phyloP scores from a whole-genome alignment of 2,888 invertebrate species.

The Chironomus tentans region DNA sequence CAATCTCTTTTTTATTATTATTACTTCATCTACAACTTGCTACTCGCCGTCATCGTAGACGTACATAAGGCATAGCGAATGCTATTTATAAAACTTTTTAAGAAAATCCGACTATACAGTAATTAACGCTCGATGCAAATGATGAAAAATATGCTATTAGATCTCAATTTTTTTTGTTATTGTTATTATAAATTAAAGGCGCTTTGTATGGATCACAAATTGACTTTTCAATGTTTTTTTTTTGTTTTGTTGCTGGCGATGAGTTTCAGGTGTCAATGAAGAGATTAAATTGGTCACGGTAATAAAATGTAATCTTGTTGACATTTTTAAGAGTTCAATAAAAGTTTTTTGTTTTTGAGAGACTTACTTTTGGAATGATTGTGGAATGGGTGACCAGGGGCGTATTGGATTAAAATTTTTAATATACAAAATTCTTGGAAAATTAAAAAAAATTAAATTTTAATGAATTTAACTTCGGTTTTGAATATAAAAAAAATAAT shows the following conservation, averaged over 20 bases:
- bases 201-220: not conserved
- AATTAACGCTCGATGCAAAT: slow-evolving; percentile 8
- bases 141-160: not conserved
- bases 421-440: too few species aligned
- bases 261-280: not conserved
- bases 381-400: too few species aligned
- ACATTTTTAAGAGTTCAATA: not conserved
- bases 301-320: not conserved
- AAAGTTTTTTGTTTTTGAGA: too few species aligned
- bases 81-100: slow-evolving; percentile 7
- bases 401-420: too few species aligned
- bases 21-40: too few species aligned
- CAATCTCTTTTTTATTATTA: not conserved
- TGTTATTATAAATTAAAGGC: not conserved
- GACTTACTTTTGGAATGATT: too few species aligned
- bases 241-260: not conserved
- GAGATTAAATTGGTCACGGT: not conserved
- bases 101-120: slow-evolving; percentile 4
- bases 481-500: too few species aligned
- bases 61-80: too few species aligned
- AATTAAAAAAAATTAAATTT: too few species aligned
- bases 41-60: too few species aligned
- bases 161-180: not conserved
- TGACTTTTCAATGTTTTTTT: too few species aligned
- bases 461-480: too few species aligned